A percentile compares a stretch with the other conserved stretches of the same genome.
Conservation (phyloP, 2,113 vertebrate genomes). For the Amblyopsis rosae region DNA sequence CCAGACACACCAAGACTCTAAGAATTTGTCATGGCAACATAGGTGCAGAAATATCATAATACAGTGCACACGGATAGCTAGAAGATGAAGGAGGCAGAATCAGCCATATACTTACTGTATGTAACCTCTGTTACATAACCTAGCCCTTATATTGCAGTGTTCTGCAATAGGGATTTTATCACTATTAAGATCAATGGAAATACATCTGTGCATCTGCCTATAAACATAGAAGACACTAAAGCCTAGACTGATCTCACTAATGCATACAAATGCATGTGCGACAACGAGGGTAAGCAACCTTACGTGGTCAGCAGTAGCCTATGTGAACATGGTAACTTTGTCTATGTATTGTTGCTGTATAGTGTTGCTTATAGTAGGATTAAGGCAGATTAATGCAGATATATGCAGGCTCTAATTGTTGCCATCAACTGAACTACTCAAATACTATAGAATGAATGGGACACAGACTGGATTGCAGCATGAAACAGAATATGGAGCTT, state of each 20-base stretch:
- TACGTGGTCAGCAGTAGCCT: conserved; percentile 33
- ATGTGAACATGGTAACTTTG: conserved; percentile 41
- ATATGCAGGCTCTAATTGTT: no score
- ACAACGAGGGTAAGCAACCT: conserved; percentile 42
- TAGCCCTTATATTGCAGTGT: conserved; percentile 13
- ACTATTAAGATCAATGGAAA: conserved; percentile 12
- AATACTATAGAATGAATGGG: no score
- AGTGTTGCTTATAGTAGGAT: not conserved
- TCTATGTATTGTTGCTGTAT: no score
- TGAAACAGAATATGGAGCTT: no score
- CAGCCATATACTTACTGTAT: conserved; percentile 27
- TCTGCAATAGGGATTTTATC: conserved; percentile 20
- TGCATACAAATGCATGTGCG: conserved; percentile 69
- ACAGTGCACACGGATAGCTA: not conserved
- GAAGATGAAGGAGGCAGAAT: conserved; percentile 13
- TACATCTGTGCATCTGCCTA: conserved; percentile 45
- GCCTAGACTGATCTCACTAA: conserved; percentile 53
- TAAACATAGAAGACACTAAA: conserved; percentile 41
- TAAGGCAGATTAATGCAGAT: not conserved
- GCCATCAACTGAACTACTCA: no score
- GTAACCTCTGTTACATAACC: conserved; percentile 28
- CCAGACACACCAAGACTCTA: not conserved
- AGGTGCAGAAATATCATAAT: not conserved
- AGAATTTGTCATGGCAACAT: not conserved
- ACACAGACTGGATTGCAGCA: no score